Evolutionary conservation across 2,888 invertebrate genomes (phyloP).

Genomic region (Ptilodon capucinus): DNA sequence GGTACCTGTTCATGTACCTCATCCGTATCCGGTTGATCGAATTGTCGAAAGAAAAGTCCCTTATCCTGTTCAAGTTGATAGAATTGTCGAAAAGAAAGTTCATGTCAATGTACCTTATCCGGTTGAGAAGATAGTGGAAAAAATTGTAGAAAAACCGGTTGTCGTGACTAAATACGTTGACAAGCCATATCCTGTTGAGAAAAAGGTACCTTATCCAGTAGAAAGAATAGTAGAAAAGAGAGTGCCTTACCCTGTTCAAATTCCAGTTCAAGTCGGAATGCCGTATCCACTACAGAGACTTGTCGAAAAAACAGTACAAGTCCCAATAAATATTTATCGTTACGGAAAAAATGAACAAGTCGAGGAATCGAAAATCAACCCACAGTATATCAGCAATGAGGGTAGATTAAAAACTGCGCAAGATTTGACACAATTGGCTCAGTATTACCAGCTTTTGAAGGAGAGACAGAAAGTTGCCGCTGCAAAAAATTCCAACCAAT

Average conservation of each 20-base stretch:
- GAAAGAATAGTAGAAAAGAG: slow-evolving; percentile 79
- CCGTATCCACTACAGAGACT: slow-evolving; percentile 69
- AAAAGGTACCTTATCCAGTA: slow-evolving; percentile 68
- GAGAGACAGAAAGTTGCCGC: slow-evolving; percentile 17
- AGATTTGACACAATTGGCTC: slow-evolving; percentile 20
- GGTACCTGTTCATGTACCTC: slow-evolving; percentile 61
- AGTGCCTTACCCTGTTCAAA: slow-evolving; percentile 81
- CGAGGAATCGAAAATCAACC: slow-evolving; percentile 30
- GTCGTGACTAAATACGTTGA: slow-evolving; percentile 69
- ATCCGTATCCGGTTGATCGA: slow-evolving; percentile 78
- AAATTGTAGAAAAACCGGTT: slow-evolving; percentile 83
- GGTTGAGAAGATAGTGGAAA: slow-evolving; percentile 74
- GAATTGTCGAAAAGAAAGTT: slow-evolving; percentile 74
- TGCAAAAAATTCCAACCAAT: slow-evolving; percentile 48
- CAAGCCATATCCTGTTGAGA: slow-evolving; percentile 76
- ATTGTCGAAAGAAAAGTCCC: slow-evolving; percentile 76
- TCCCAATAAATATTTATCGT: slow-evolving; percentile 35
- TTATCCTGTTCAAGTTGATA: slow-evolving; percentile 69
- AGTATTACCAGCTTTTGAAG: slow-evolving; percentile 31
- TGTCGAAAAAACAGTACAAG: slow-evolving; percentile 68
- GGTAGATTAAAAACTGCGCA: slow-evolving; percentile 17
- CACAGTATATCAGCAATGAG: slow-evolving; percentile 30
- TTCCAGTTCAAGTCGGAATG: slow-evolving; percentile 81
- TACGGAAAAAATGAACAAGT: slow-evolving; percentile 15
- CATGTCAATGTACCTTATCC: slow-evolving; percentile 70